Evolutionary conservation across 2,797 vertebrate genomes (phyloP), one percentile per base, ranked within the genome.

Genomic region (Erithacus rubecula): DNA sequence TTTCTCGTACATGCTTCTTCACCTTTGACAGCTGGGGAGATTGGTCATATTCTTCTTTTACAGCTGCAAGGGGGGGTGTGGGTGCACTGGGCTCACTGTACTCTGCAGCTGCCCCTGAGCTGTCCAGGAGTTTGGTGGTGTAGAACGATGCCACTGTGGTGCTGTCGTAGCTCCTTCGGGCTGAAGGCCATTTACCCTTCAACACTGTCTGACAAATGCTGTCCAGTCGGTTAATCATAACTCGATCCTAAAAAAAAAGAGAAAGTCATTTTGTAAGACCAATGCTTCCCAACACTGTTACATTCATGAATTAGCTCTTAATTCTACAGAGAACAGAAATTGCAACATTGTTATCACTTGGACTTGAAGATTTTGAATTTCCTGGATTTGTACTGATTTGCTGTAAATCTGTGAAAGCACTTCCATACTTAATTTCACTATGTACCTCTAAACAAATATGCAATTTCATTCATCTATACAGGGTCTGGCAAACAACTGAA

Each of bases 1-100:
- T 99, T 99, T 99, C 99, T 99, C 98, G 99, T 98, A 99, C 99
- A 99, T 99, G 99, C 99, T 99, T 99, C 99, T 99, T 99, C 99
- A 99, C 99, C 99, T 99, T 99, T 99, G 99, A 99, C 98, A 99
- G 99, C 98, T 99, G 99, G 97, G 99, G 97, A 44, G 99, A 99
- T 41, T 98, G 98, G 51, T 99, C 98, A 67, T 98, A 98, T 80
- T 99, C 99, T 97, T 99, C 99, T 97, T 98, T 98, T 90, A 98
- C 97, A 89, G 96, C 97, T 55, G 94, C 85, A 32, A 94, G 94
- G 36, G 96, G 95, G 27, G 97, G 96, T 12, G 97, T 97, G 44
- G 96, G 93, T 39, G 87, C 90, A 3, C 91, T 88, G 90, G 97
- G 91, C 97, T 98, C 98, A 6, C 62, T 96, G 64, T 98, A 98